Percentiles rank a stretch among this genome's conserved stretches.
Evolutionary conservation across 2,797 vertebrate genomes (phyloP).

Genomic region (Diplodus sargus): DNA sequence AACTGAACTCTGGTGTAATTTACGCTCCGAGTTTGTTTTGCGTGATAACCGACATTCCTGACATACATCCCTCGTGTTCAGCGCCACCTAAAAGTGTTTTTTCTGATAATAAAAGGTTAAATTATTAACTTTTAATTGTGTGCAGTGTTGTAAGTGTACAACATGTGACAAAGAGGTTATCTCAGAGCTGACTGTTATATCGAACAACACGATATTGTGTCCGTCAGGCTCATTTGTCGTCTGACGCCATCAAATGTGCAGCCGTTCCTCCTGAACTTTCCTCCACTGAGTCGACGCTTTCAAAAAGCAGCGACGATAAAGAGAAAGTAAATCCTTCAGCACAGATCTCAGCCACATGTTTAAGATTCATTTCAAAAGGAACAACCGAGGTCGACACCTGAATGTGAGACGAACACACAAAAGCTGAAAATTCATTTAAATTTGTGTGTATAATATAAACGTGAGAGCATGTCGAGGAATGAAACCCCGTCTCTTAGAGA

Average conservation of each 20-base stretch:
- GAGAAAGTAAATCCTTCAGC: conserved; percentile 7
- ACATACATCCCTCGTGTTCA: neutral
- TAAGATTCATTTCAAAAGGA: neutral
- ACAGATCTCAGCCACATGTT: neutral
- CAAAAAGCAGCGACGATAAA: neutral
- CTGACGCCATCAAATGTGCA: neutral
- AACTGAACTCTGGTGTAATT: neutral
- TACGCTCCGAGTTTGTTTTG: conserved; percentile 13
- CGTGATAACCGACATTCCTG: conserved; percentile 24
- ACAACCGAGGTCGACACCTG: neutral
- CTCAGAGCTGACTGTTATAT: neutral
- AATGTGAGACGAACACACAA: neutral
- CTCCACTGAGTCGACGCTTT: neutral
- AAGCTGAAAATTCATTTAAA: neutral
- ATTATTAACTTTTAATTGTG: conserved; percentile 13
- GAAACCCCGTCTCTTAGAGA: neutral
- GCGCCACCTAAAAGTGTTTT: neutral
- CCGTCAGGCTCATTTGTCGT: neutral
- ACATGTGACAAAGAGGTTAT: neutral
- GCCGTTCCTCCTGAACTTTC: no score
- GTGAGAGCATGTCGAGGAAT: neutral
- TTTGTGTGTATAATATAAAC: neutral
- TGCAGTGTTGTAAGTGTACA: neutral
- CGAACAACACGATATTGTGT: neutral
- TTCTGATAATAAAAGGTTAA: conserved; percentile 19